Evolutionary conservation across 53 echinoderm and acorn worm genomes (phyloP).

Genomic region (Holothuria leucospilota): DNA sequence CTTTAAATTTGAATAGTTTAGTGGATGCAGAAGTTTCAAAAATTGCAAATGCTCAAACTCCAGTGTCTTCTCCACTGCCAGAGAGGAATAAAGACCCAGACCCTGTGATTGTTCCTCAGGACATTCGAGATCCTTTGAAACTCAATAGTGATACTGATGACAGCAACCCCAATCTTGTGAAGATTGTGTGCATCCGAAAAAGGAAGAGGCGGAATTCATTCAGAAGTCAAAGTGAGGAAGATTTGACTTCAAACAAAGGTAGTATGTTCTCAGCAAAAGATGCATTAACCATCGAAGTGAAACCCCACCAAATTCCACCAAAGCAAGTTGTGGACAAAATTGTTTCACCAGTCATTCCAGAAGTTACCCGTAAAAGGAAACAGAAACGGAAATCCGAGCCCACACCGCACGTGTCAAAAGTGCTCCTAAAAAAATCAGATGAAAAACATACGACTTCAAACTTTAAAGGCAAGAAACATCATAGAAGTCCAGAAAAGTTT

Average conservation of each 20-base stretch:
- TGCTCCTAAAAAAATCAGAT: conserved; percentile 63
- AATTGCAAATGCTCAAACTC: conserved; percentile 75
- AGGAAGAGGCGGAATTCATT: conserved; percentile 76
- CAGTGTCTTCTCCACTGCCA: conserved; percentile 84
- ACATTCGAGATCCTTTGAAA: conserved; percentile 86
- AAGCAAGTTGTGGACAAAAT: conserved; percentile 83
- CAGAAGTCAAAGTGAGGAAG: neutral
- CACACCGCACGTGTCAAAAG: conserved; percentile 72
- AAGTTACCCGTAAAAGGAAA: conserved; percentile 68
- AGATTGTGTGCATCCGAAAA: conserved; percentile 66
- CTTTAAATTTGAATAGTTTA: conserved; percentile 93
- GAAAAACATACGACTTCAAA: conserved; percentile 17
- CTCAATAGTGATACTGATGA: conserved; percentile 79
- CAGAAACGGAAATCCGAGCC: conserved; percentile 78
- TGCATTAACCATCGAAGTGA: neutral
- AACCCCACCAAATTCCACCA: neutral
- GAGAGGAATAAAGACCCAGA: conserved; percentile 89
- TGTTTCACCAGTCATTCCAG: conserved; percentile 96
- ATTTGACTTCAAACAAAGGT: neutral
- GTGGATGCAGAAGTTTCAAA: conserved; percentile 80
- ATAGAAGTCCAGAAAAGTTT: conserved; percentile 22
- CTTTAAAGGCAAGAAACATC: conserved; percentile 31
- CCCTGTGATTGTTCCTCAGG: conserved; percentile 89
- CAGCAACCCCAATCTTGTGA: conserved; percentile 62
- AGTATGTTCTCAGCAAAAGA: neutral